phyloP scores from a whole-genome alignment of 2,797 vertebrate genomes.

The Novumbra hubbsi region DNA sequence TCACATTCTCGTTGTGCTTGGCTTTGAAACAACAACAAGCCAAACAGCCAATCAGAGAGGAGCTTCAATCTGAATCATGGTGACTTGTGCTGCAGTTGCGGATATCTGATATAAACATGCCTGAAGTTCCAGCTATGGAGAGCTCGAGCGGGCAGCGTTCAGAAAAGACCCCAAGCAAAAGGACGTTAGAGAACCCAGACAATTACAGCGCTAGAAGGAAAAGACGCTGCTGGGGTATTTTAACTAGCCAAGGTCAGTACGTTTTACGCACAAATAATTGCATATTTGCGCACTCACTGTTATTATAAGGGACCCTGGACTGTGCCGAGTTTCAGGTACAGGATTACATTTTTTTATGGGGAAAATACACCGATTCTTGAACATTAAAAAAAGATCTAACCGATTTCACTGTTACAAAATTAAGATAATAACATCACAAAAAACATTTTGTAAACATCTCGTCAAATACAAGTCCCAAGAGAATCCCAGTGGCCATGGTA shows the following conservation, averaged over 20 bases:
- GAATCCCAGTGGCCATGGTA: background rate
- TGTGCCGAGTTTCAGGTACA: background rate
- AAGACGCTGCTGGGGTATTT: constrained; percentile 84
- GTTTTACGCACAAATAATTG: constrained; percentile 17
- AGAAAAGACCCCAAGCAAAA: constrained; percentile 66
- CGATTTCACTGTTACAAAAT: background rate
- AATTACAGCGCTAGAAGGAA: constrained; percentile 74
- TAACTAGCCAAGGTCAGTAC: constrained; percentile 94
- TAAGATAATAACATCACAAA: background rate
- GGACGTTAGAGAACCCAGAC: constrained; percentile 62
- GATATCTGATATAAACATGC: constrained; percentile 64
- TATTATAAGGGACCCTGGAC: background rate
- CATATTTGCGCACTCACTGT: background rate
- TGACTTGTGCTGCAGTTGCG: constrained; percentile 44
- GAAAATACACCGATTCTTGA: background rate
- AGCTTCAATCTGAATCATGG: constrained; percentile 38
- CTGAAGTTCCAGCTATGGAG: constrained; percentile 62
- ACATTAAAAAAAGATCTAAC: background rate
- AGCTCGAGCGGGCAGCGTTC: constrained; percentile 31
- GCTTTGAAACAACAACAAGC: constrained; percentile 60
- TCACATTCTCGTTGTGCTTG: constrained; percentile 45
- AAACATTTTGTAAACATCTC: background rate
- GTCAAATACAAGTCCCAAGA: background rate
- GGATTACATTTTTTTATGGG: background rate
- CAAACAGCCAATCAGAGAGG: constrained; percentile 55